Base-by-base conservation (phyloP, 2,888 invertebrate species). In the Ophraella communa region DNA sequence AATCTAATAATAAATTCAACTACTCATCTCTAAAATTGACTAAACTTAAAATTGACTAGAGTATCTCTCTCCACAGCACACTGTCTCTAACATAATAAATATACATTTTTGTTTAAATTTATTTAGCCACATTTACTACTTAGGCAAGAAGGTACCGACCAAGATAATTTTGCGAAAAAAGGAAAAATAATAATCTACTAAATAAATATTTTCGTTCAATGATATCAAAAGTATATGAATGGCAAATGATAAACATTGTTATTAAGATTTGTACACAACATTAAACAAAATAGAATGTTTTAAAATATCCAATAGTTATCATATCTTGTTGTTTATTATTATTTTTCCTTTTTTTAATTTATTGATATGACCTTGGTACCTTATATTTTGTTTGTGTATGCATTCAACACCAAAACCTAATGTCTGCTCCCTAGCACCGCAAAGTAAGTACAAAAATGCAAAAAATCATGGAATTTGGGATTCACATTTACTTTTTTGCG, bases 21-120 rank as follows among this genome's bases (percentile, higher is more conserved):
- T 80, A 80, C 79, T 75, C 71, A 67, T 75, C 72, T 77, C 81
- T 82, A 82, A 79, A 83, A 83, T 83, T 83, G 82, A 83, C 82
- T 74, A 79, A 82, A 82, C 81, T 78, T 73, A 82, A 83, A 82
- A 83, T 83, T 83, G 82, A 82, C 82, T 82, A 82, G 79, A 79
- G 78, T 79, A 76, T 74, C 67, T 73, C 76, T 77, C 77, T 76
- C 75, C 80, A 80, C 79, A 74, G 76, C 79, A 78, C 76, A 78
- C 78, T 66, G 55, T 73, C 69, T 74, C 73, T 76, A 78, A 79
- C 76, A 78, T 77, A 74, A 68, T 73, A 70, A 75, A 74, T 71
- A 74, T 78, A 77, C 77, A 78, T 72, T 76, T 71, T 74, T 56
- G 53, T 56, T 47, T 58, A 42, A 45, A 60, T 61, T 72, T 75